phyloP scores from a whole-genome alignment of 1,140 invertebrate species.

The Diachasma alloeum region DNA sequence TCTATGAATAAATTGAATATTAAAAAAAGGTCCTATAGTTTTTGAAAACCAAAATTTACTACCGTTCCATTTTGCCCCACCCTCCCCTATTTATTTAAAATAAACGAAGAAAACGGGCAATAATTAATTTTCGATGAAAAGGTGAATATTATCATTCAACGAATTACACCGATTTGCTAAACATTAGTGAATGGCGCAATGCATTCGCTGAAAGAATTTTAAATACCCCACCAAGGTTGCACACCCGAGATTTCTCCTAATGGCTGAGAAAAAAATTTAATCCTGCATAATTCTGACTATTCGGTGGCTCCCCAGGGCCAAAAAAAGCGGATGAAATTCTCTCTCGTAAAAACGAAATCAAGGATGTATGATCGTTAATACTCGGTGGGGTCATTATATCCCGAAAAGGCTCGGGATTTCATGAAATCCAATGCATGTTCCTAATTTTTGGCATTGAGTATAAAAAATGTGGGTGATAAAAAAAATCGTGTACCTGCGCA shows the following conservation, averaged over 20 bases:
- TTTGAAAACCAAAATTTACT: too few species aligned
- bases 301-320: background rate
- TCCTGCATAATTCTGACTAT: background rate
- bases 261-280: background rate
- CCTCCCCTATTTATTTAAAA: too few species aligned
- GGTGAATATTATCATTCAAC: background rate
- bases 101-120: too few species aligned
- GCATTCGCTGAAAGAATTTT: background rate
- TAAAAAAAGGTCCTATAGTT: too few species aligned
- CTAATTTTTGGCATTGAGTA: background rate
- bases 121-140: too few species aligned
- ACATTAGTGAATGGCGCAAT: background rate
- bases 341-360: background rate
- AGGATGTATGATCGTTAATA: background rate
- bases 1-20: too few species aligned
- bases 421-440: background rate
- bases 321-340: background rate
- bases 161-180: background rate
- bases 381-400: background rate
- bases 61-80: too few species aligned
- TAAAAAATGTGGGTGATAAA: background rate
- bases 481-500: background rate
- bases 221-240: background rate
- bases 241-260: background rate
- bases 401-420: background rate